Evolutionary conservation across 2,113 vertebrate genomes (phyloP), one percentile per base, ranked within the genome.

Genomic region (Oryzias curvinotus): DNA sequence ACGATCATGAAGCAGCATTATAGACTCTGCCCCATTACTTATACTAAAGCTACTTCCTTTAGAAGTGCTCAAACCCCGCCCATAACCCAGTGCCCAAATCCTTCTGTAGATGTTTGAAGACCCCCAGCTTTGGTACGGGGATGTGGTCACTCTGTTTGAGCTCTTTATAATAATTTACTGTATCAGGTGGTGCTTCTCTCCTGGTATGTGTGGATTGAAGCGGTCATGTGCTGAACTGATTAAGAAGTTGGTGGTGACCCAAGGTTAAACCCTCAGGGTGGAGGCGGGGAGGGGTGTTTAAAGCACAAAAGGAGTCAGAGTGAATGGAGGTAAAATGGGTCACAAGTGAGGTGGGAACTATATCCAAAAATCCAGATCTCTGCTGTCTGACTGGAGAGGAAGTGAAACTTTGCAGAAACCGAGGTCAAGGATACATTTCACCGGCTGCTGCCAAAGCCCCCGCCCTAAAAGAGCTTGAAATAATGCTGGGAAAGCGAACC

Each of bases 211-310:
- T 73, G 79, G 83, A 87, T 80, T 85, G 83, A 83, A 82, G 63
- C 30, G 73, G 87, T 91, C 90, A 91, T 91, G 89, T 88, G 88
- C 86, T 77, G 75, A 58, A 77, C 87, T 88, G 85, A 88, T 90
- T 91, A 89, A 90, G 85, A 87, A 81, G 80, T 76, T 66, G 72
- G 63, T 36, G 71, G 68, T 87, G 87, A 89, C 87, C 87, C 17
- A 41, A 65, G 89, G 86, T 90, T 90, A 90, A 90, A 89, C 87
- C 83, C 81, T 81, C 8, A 41, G 65, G 28, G 65, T 51, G 48
- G 28, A 23, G 25, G 48, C 44, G 43, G 50, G 48, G 17, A 10
- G n/a, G 23, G 41, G 42, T 0, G 45, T 8, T 4, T 16, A 61
- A 47, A 67, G 65, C 62, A 78, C 75, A 74, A 85, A 87, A 74